A percentile compares a stretch with the other conserved stretches of the same genome.
Evolutionary conservation across 1,140 invertebrate species (phyloP).

Genomic region (Diploscapter pachys): DNA sequence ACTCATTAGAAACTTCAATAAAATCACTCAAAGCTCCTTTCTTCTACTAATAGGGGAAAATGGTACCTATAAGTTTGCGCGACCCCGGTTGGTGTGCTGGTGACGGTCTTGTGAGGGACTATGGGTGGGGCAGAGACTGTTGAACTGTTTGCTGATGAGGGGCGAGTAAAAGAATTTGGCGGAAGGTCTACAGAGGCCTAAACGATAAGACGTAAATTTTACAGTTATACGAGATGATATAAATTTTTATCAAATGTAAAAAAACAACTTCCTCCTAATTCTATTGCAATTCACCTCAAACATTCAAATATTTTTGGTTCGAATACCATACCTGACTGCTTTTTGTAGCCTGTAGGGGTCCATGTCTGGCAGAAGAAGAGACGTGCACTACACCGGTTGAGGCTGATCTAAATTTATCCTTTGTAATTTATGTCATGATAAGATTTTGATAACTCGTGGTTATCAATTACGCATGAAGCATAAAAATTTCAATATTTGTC

Average conservation of each 20-base stretch:
- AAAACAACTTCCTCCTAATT: background rate
- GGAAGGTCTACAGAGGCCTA: no score
- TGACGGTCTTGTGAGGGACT: no score
- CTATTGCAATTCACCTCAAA: background rate
- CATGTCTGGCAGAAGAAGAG: background rate
- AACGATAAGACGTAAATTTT: background rate
- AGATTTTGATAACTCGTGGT: background rate
- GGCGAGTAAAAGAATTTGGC: no score
- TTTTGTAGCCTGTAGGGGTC: conserved; percentile 15
- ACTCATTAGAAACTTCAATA: no score
- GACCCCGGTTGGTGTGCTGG: no score
- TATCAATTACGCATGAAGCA: background rate
- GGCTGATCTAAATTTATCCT: conserved; percentile 22
- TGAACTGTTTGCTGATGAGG: no score
- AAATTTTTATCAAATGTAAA: background rate
- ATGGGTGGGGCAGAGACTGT: no score
- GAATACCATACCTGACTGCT: conserved; percentile 2
- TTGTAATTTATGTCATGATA: background rate
- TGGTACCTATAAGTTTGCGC: no score
- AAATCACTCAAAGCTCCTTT: no score
- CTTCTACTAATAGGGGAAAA: no score
- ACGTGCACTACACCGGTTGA: conserved; percentile 26
- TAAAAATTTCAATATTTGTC: background rate
- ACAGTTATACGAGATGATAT: background rate
- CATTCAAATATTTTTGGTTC: conserved; percentile 8